Evolutionary conservation across 1,140 invertebrate genomes (phyloP).

Genomic region (Atopsyche davidsoni): DNA sequence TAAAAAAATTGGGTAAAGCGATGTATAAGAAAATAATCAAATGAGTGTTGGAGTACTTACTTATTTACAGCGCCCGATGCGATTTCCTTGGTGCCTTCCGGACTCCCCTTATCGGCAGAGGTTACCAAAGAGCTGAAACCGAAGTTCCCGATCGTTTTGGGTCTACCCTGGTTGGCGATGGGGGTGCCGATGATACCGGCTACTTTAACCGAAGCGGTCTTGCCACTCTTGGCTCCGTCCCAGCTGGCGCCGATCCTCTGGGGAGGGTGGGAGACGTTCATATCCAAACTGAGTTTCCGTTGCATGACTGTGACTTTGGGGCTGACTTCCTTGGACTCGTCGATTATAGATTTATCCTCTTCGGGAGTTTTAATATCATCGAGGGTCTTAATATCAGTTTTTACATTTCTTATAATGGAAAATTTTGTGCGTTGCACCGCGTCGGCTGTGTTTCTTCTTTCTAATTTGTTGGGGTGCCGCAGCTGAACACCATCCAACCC

Average conservation of each 20-base stretch:
- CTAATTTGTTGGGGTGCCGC: constrained; percentile 37
- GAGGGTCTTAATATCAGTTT: constrained; percentile 29
- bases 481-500: constrained; percentile 32
- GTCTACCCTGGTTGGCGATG: too few relatives aligned
- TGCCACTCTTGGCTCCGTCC: too few relatives aligned
- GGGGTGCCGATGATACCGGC: too few relatives aligned
- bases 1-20: background rate
- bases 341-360: background rate
- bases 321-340: background rate
- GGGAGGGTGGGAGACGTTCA: background rate
- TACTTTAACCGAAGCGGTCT: too few relatives aligned
- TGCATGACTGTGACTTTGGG: constrained; percentile 20
- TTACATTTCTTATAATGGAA: constrained; percentile 18
- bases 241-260: background rate
- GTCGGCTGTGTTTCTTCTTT: constrained; percentile 45
- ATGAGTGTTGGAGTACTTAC: too few relatives aligned
- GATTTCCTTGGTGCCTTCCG: constrained; percentile 2
- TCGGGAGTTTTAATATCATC: constrained; percentile 1
- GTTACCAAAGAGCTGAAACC: constrained; percentile 9
- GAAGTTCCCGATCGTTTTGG: constrained; percentile 18
- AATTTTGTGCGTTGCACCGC: constrained; percentile 44
- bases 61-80: background rate
- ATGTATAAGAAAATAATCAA: too few relatives aligned
- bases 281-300: constrained; percentile 24
- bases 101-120: constrained; percentile 12